Percentiles rank a stretch among this genome's conserved stretches.
These are phyloP conservation scores for Paramisgurnus dabryanus DNA, from an alignment of 2,113 vertebrate genomes.

Conservation along the genomic window DNA sequence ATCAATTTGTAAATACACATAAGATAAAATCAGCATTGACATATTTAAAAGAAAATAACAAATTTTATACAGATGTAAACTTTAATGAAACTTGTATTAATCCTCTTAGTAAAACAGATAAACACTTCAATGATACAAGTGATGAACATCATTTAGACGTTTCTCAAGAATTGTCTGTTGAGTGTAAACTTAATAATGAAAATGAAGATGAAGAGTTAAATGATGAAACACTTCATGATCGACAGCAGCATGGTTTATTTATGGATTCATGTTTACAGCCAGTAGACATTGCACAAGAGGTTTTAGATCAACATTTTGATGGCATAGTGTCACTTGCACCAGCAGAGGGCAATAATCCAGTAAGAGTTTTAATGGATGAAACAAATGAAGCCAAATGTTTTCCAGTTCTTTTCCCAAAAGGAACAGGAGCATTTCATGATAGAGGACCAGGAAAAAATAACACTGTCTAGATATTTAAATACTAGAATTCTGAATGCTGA, in stretches of 20 bases:
- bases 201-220: not conserved
- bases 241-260: constrained; percentile 22
- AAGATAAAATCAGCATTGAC: constrained; percentile 10
- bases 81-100: constrained; percentile 29
- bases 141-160: not conserved
- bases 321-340: too few species aligned
- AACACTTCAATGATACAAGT: not conserved
- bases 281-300: constrained; percentile 31
- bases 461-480: constrained; percentile 32
- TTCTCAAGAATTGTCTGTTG: not conserved
- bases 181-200: not conserved
- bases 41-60: not conserved
- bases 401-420: constrained; percentile 38
- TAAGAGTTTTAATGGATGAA: constrained; percentile 17
- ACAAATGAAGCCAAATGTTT: constrained; percentile 47
- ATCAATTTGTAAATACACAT: constrained; percentile 3
- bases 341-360: too few species aligned
- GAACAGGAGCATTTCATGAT: not conserved
- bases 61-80: constrained; percentile 7
- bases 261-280: constrained; percentile 40
- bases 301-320: constrained; percentile 29
- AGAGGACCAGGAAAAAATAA: not conserved
- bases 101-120: not conserved
- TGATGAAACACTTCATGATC: constrained; percentile 21
- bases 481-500: constrained; percentile 36